Conservation (phyloP, 1,140 invertebrate genomes). For the Sarcophaga bullata region DNA sequence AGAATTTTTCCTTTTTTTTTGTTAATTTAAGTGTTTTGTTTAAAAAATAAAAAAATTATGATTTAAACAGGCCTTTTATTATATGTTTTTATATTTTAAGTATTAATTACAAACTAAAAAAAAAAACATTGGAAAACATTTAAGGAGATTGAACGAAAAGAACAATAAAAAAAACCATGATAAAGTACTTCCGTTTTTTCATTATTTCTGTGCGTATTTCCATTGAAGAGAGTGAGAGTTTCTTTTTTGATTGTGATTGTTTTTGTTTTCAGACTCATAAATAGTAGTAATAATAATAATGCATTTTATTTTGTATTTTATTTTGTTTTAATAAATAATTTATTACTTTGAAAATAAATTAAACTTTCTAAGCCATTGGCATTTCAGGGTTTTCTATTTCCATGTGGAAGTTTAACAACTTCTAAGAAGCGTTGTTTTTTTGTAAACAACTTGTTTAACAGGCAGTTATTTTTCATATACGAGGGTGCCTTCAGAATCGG, state of each 20-base stretch:
- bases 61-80: conserved; percentile 10
- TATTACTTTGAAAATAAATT: background rate
- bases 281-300: too few relatives aligned
- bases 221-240: conserved; percentile 24
- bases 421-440: too few relatives aligned
- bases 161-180: background rate
- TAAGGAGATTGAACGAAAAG: background rate
- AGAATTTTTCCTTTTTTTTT: background rate
- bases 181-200: conserved; percentile 15
- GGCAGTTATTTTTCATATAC: background rate
- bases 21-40: background rate
- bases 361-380: background rate
- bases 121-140: background rate
- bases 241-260: too few relatives aligned
- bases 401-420: too few relatives aligned
- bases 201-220: background rate
- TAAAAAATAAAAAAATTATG: background rate
- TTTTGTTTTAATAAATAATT: conserved; percentile 12
- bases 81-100: background rate
- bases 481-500: too few relatives aligned
- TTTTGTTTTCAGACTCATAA: too few relatives aligned
- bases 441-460: background rate
- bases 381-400: too few relatives aligned
- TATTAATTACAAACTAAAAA: conserved; percentile 25
- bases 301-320: background rate